Evolutionary conservation across 2,113 vertebrate species (phyloP).

Genomic region (Cercopithecus mona): DNA sequence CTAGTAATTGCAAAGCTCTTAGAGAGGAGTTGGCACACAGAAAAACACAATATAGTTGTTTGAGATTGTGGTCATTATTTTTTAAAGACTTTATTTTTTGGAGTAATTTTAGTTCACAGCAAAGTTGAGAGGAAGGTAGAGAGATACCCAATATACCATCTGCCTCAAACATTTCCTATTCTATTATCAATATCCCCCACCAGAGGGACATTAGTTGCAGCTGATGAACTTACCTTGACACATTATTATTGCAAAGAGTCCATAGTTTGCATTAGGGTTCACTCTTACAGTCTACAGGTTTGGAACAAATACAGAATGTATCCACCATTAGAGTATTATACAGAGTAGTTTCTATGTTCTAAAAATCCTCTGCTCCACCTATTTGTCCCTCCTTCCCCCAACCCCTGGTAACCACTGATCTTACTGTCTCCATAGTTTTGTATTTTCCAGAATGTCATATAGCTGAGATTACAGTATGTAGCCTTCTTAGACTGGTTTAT

Average conservation of each 20-base stretch:
- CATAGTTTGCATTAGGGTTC: not conserved
- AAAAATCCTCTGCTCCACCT: not conserved
- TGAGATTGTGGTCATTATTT: not conserved
- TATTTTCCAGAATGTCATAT: not conserved
- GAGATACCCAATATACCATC: not conserved
- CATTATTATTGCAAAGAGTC: not conserved
- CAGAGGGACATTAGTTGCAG: not conserved
- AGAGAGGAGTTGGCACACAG: not conserved
- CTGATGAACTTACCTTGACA: not conserved
- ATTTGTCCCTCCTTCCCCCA: not conserved
- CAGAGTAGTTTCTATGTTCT: not conserved
- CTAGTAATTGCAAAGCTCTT: not conserved
- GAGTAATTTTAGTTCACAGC: not conserved
- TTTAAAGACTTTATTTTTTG: not conserved
- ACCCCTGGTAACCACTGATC: not conserved
- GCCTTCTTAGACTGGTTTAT: not conserved
- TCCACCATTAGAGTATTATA: not conserved
- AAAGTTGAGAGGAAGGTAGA: not conserved
- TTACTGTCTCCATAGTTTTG: not conserved
- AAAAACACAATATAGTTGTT: not conserved
- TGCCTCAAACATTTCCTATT: not conserved
- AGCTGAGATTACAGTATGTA: not conserved
- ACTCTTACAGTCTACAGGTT: not conserved
- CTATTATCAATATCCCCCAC: not conserved
- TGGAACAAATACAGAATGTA: not conserved